A percentile compares a stretch with the other conserved stretches of the same genome.
phyloP scores from a whole-genome alignment of 2,113 vertebrate genomes.

The Strix aluco region DNA sequence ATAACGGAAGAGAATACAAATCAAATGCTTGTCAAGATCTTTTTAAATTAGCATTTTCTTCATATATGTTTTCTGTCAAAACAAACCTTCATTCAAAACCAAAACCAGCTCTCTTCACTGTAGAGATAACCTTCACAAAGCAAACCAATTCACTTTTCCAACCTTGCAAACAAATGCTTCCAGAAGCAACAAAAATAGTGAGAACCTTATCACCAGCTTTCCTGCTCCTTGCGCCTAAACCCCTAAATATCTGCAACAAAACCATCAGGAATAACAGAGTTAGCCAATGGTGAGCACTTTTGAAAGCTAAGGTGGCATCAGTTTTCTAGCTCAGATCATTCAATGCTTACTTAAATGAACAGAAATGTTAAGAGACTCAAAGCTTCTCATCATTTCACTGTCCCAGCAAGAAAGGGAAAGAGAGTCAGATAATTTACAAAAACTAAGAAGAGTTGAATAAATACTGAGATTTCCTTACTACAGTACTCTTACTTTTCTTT shows the following conservation, averaged over 20 bases:
- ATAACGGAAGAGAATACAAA: not conserved
- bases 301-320: not conserved
- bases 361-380: not conserved
- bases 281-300: not conserved
- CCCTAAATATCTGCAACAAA: not conserved
- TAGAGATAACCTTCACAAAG: conserved; percentile 25
- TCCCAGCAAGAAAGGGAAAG: not conserved
- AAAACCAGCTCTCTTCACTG: not conserved
- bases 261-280: not conserved
- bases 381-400: not conserved
- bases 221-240: not conserved
- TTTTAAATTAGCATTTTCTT: conserved; percentile 31
- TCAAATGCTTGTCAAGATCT: not conserved
- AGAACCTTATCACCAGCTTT: not conserved
- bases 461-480: not conserved
- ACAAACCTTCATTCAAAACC: conserved; percentile 18
- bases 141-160: conserved; percentile 20
- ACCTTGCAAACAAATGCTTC: conserved; percentile 2
- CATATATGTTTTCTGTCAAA: conserved; percentile 23
- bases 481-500: not conserved
- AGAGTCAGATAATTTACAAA: not conserved
- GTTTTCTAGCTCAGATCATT: not conserved
- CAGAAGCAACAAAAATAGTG: not conserved
- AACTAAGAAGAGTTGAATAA: not conserved
- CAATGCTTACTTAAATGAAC: not conserved